Evolutionary conservation across 2,888 invertebrate genomes (phyloP).

Genomic region (Cryptophagus acutangulus): DNA sequence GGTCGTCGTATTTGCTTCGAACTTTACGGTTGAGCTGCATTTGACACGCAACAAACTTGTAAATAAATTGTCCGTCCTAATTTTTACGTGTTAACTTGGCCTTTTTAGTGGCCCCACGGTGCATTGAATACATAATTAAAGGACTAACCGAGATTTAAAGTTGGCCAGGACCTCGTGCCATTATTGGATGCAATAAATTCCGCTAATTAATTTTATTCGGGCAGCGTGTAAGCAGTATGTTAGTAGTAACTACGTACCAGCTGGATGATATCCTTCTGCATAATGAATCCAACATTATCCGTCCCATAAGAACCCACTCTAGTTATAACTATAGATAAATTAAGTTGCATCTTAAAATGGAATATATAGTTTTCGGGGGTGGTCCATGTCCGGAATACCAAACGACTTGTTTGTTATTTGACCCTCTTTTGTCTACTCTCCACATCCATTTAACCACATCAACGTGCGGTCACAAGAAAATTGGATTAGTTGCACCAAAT

Average conservation of each 20-base stretch:
- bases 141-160: conserved; percentile 37
- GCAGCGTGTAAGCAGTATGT: conserved; percentile 36
- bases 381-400: no score
- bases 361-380: no score
- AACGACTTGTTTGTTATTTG: no score
- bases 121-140: conserved; percentile 40
- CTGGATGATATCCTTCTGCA: conserved; percentile 14
- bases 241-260: conserved; percentile 14
- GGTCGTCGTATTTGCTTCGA: neutral
- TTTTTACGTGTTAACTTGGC: no score
- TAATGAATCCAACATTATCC: conserved; percentile 16
- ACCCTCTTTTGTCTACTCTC: no score
- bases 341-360: no score
- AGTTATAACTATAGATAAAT: no score
- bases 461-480: no score
- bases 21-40: neutral
- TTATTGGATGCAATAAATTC: conserved; percentile 42
- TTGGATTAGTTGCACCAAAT: no score
- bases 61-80: neutral
- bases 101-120: no score
- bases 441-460: no score
- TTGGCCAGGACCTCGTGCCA: conserved; percentile 31
- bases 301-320: conserved; percentile 8
- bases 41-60: neutral
- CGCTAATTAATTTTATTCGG: conserved; percentile 44